Evolutionary conservation across 2,888 invertebrate genomes (phyloP), one percentile per base, ranked within the genome.

Genomic region (Agriopis marginaria): DNA sequence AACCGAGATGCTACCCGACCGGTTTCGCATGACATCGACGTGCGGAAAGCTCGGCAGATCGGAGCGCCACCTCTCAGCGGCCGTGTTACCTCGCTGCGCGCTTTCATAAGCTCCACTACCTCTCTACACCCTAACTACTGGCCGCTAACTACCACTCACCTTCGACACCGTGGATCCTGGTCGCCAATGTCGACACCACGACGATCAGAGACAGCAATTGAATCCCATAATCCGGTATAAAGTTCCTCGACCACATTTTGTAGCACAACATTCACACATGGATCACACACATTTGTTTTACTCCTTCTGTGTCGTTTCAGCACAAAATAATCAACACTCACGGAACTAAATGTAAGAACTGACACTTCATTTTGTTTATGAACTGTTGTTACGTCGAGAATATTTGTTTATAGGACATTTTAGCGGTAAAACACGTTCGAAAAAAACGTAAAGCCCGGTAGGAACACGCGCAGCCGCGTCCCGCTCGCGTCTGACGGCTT

Each of bases 181-280:
- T 82, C 70, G 91, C 86, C 86, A 93, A 82, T 81, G 90, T 85
- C 82, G 92, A 87, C 88, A 94, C 83, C 88, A 91, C 76, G 76
- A 95, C 85, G 78, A 89, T 86, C 81, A 93, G 79, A 80, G 88
- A 89, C 87, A 94, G 89, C 91, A 95, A 92, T 91, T 90, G 95
- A 95, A 95, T 95, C 95, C 95, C 95, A 95, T 95, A 95, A 95
- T 95, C 95, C 95, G 95, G 95, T 94, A 91, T 94, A 94, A 94
- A 95, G 95, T 95, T 95, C 93, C 95, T 95, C 94, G 95, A 95
- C 95, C 95, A 95, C 96, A 96, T 96, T 95, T 95, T 95, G 92
- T 86, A 90, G 86, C 95, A 95, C 93, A 93, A 95, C 94, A 95
- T 92, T 92, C 91, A 94, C 94, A 93, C 92, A 93, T 92, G 93